Conservation (phyloP, 1,140 invertebrate genomes). For the Dryas iulia region DNA sequence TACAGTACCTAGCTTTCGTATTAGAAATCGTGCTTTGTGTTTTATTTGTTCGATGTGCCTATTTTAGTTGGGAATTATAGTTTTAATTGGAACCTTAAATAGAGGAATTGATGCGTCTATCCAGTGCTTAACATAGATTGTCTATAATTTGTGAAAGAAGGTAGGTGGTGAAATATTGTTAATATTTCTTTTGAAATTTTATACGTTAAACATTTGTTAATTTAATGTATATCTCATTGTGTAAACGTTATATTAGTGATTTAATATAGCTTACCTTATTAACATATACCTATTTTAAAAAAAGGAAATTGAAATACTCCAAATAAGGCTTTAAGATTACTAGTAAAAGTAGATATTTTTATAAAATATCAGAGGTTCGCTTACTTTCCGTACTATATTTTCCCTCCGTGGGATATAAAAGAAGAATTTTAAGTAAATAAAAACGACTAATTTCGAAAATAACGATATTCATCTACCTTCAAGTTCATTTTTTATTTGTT, state of each 20-base stretch:
- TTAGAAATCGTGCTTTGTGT: slow-evolving; percentile 7
- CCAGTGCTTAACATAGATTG: background rate
- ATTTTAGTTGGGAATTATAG: background rate
- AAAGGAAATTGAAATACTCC: too few species aligned
- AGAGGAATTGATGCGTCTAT: background rate
- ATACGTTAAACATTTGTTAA: background rate
- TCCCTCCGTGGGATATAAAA: too few species aligned
- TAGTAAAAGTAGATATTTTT: too few species aligned
- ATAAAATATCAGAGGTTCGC: too few species aligned
- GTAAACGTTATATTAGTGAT: too few species aligned
- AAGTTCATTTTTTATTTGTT: background rate
- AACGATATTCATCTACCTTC: background rate
- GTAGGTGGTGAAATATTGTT: background rate
- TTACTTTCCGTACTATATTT: too few species aligned
- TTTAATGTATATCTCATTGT: too few species aligned
- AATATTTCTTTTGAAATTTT: background rate
- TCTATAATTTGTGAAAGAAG: background rate
- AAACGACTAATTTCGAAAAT: too few species aligned
- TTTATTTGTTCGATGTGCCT: background rate
- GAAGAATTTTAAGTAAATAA: too few species aligned
- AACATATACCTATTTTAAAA: too few species aligned
- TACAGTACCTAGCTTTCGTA: background rate
- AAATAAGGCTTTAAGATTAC: too few species aligned
- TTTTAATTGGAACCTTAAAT: background rate
- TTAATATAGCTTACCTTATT: too few species aligned